Evolutionary conservation across 2,113 vertebrate species (phyloP).

Genomic region (Catharus bicknelli): DNA sequence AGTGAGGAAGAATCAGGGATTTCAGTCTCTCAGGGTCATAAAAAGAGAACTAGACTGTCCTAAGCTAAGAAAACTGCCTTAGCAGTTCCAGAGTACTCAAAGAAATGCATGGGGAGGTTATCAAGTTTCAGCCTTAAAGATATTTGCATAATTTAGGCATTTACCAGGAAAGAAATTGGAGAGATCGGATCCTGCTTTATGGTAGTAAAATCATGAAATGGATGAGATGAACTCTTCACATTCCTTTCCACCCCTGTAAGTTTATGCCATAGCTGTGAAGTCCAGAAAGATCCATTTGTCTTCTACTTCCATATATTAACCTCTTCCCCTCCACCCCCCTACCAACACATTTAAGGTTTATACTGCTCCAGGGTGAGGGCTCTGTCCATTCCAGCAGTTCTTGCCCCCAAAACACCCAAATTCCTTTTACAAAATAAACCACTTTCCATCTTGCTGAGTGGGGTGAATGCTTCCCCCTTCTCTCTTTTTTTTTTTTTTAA

Average conservation of each 20-base stretch:
- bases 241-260: not conserved
- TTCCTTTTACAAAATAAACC: not conserved
- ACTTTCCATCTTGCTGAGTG: not conserved
- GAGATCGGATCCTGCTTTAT: not conserved
- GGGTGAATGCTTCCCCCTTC: not conserved
- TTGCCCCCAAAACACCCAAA: not conserved
- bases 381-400: not conserved
- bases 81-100: not conserved
- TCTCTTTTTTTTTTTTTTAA: accelerated
- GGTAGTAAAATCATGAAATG: not conserved
- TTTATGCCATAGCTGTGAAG: not conserved
- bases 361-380: not conserved
- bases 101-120: not conserved
- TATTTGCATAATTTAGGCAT: not conserved
- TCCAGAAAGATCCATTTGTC: not conserved
- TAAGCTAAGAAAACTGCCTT: not conserved
- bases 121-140: not conserved
- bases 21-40: not conserved
- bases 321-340: accelerated
- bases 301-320: not conserved
- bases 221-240: not conserved
- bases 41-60: not conserved
- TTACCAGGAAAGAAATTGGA: not conserved
- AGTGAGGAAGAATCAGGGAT: not conserved
- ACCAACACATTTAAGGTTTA: not conserved